Evolutionary conservation across 2,797 vertebrate genomes (phyloP), one percentile per base, ranked within the genome.

Genomic region (Dendrocincla fuliginosa): DNA sequence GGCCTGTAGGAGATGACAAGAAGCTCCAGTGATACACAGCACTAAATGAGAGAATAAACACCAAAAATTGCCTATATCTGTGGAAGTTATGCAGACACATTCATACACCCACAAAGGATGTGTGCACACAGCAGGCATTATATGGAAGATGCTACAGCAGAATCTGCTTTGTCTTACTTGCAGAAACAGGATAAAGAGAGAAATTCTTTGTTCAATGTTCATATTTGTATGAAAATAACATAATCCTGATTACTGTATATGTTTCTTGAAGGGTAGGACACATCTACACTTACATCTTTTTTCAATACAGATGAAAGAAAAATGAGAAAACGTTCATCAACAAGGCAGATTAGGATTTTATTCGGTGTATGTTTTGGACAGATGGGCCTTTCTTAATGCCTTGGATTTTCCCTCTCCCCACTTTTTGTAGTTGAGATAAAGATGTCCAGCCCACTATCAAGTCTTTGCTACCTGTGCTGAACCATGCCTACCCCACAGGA

Each of bases 291-390:
- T 42, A 50, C 7, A 10, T 35, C 2, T 33, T 75, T 90, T 70
- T 56, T 59, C 30, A 81, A 67, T 14, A 67, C 14, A 80, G 37
- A 83, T 50, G 44, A 61, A 88, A 77, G 37, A 47, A 88, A 93
- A 89, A 81, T 42, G 35, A 93, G 75, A 81, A 82, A 87, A 80
- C 10, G 20, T 67, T 89, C n/a, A 12, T 46, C 67, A 78, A 49
- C 20, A 64, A 71, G 15, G 67, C 15, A 84, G 74, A 78, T 75
- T 33, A 90, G 28, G 75, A 42, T 61, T 90, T 86, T 61, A 49
- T 60, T 30, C 37, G 28, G 28, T 8, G 6, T 14, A 20, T 32
- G 23, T 46, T 89, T 94, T 49, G 73, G 63, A 60, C 63, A 92
- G 64, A 92, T 60, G 37, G 25, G 33, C 19, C 37, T 69, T 39